phyloP scores from a whole-genome alignment of 2,797 vertebrate species.

The Psittacula echo region DNA sequence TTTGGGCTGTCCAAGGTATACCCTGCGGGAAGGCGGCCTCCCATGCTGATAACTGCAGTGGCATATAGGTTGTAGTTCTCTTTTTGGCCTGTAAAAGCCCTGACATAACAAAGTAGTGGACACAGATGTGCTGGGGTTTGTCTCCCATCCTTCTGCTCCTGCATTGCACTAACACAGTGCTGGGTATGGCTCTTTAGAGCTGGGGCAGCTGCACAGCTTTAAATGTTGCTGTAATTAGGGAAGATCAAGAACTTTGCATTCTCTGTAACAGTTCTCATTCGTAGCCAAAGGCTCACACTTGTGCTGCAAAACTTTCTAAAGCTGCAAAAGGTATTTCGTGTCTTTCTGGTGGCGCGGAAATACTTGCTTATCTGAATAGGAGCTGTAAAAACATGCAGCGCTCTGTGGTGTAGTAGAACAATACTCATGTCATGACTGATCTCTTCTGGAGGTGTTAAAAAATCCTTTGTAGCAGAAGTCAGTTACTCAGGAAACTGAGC shows the following conservation, averaged over 20 bases:
- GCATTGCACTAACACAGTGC: background rate
- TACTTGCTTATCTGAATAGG: background rate
- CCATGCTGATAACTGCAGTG: background rate
- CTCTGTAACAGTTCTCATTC: background rate
- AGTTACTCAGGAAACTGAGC: background rate
- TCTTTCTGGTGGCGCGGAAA: background rate
- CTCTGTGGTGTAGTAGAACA: background rate
- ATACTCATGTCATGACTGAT: background rate
- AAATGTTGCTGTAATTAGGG: background rate
- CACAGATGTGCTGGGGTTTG: background rate
- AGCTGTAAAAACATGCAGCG: background rate
- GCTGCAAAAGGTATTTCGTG: background rate
- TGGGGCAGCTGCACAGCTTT: background rate
- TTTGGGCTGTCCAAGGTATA: slow-evolving; percentile 23
- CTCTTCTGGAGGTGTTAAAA: background rate
- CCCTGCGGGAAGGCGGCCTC: background rate
- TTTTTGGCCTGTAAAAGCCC: background rate
- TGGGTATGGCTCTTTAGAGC: background rate
- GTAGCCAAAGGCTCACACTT: background rate
- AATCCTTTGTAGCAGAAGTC: background rate
- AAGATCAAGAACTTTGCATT: background rate
- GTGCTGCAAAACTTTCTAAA: background rate
- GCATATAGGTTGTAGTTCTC: background rate
- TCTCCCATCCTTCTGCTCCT: background rate
- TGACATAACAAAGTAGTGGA: background rate